phyloP scores from a whole-genome alignment of 2,797 vertebrate genomes.

The Hoplostethus atlanticus region DNA sequence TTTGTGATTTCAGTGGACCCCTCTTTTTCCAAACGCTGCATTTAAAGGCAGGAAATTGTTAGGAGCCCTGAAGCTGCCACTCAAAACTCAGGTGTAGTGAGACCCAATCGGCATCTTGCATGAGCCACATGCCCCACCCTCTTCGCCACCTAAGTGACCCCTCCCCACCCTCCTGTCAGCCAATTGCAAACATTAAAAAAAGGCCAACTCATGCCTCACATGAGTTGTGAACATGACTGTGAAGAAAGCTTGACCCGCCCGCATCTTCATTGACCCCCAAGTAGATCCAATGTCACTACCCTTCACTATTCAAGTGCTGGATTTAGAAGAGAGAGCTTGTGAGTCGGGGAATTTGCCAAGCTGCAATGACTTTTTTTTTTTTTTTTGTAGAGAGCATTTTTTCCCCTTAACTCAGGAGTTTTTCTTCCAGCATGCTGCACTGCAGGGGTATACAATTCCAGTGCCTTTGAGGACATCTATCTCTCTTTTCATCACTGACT shows the following conservation, averaged over 20 bases:
- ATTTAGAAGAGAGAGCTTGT: background rate
- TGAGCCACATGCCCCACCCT: constrained; percentile 81
- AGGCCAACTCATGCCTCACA: constrained; percentile 82
- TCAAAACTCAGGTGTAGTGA: constrained; percentile 91
- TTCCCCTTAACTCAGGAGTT: constrained; percentile 54
- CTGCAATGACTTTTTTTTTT: constrained; percentile 40
- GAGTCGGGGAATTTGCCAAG: constrained; percentile 21
- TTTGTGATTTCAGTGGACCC: constrained; percentile 98
- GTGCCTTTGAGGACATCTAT: constrained; percentile 16
- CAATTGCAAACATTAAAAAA: constrained; percentile 60
- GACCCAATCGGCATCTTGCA: constrained; percentile 91
- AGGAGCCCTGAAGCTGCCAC: constrained; percentile 92
- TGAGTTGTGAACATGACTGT: constrained; percentile 79
- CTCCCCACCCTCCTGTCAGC: constrained; percentile 44
- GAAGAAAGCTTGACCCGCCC: constrained; percentile 63
- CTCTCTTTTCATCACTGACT: constrained; percentile 7
- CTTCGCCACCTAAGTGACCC: constrained; percentile 32
- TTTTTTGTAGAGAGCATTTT: constrained; percentile 34
- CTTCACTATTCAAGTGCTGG: background rate
- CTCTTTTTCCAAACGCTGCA: constrained; percentile 92
- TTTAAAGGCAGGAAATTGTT: constrained; percentile 93
- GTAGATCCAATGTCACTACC: constrained; percentile 82
- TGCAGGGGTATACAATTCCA: constrained; percentile 48
- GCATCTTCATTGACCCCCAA: constrained; percentile 76
- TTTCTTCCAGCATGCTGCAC: constrained; percentile 41